Evolutionary conservation across 2,797 vertebrate species (phyloP), one percentile per base, ranked within the genome.

Genomic region (Ctenopoma multispine): DNA sequence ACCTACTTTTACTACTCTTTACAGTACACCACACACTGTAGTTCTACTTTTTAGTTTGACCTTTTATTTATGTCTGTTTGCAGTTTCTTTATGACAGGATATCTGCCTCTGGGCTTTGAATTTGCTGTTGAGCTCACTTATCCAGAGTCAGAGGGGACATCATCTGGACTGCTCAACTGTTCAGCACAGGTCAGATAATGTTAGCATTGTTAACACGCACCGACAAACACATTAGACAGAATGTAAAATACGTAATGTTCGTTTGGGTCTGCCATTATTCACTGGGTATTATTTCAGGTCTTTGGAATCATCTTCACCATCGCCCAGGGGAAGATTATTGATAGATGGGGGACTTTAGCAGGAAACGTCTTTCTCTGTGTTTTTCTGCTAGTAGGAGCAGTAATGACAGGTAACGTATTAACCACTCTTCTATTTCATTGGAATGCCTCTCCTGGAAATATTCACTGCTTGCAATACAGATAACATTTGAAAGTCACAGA

Each of bases 81-180:
- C 80, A 99, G 98, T 53, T 97, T 99, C 91, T 99, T 98, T 84
- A 99, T 99, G 97, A 97, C 97, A 0, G 97, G 97, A 15, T 99
- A 98, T 82, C 93, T 99, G 55, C 97, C 98, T 0, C 86, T 99
- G 79, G 98, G 98, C 38, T 99, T 98, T 82, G 97, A 99, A 92
- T 99, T 97, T 93, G 98, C 96, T 1, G 97, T 94, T 9, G 98
- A 99, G 84, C 91, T 99, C 87, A 99, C 98, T 0, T 97, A 96
- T 66, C 97, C 97, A 38, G 97, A 99, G 79, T 97, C 96, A 0
- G 98, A 99, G 87, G 97, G 97, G 84, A 96, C 96, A 2, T 99
- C 97, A 0, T 99, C 97, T 2, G 98, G 98, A 8, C 94, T 99
- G 34, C 96, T 99, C 53, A 99, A 99, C 57, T 95, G 97, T 71